These are phyloP conservation scores for Pygoscelis antarcticus DNA, from an alignment of 2,113 vertebrate genomes.

Conservation along the genomic window DNA sequence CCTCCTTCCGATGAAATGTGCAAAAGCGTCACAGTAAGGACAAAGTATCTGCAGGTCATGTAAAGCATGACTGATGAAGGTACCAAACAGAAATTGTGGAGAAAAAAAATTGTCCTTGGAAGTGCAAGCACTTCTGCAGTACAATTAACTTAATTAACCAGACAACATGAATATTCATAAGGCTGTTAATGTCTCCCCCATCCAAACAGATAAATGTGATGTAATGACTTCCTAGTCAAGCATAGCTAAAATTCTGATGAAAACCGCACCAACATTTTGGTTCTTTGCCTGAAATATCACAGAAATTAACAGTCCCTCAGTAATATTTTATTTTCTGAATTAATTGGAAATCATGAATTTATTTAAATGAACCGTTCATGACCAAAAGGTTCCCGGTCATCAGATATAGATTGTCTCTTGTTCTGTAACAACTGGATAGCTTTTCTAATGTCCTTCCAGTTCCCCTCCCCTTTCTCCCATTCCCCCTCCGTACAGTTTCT, in stretches of 20 bases:
- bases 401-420: conserved; percentile 53
- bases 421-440: conserved; percentile 70
- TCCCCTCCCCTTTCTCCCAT: conserved; percentile 50
- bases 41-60: conserved; percentile 57
- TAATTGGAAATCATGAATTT: conserved; percentile 78
- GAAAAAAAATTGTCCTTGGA: conserved; percentile 81
- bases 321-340: conserved; percentile 80
- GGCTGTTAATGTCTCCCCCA: conserved; percentile 89
- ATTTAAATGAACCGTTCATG: conserved; percentile 58
- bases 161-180: conserved; percentile 93
- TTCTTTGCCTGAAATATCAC: conserved; percentile 83
- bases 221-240: conserved; percentile 91
- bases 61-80: conserved; percentile 67
- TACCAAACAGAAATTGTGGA: conserved; percentile 59
- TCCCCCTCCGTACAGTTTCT: conserved; percentile 62
- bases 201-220: conserved; percentile 90
- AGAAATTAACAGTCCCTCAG: conserved; percentile 79
- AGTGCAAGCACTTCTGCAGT: conserved; percentile 88
- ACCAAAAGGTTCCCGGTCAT: conserved; percentile 56
- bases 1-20: not conserved
- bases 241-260: conserved; percentile 88
- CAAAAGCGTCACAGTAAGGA: conserved; percentile 40
- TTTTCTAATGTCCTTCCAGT: conserved; percentile 66
- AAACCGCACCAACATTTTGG: conserved; percentile 81
- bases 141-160: conserved; percentile 97